Evolutionary conservation across 1,140 invertebrate genomes (phyloP).

Genomic region (Archivesica marissinica): DNA sequence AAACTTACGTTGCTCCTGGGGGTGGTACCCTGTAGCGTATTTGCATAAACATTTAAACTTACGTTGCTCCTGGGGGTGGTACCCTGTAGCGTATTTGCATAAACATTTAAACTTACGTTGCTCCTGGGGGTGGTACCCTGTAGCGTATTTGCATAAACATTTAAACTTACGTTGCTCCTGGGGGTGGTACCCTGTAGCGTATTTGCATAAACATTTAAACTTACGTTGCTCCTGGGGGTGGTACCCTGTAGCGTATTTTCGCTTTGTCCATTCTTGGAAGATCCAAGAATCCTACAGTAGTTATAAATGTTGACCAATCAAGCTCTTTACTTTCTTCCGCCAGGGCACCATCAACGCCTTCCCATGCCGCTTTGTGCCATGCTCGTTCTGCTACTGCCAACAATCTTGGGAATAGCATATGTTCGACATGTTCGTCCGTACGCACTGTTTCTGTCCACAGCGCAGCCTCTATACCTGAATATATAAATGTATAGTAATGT

Average conservation of each 20-base stretch:
- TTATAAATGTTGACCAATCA: constrained; percentile 79
- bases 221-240: constrained; percentile 79
- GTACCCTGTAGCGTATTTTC: constrained; percentile 75
- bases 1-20: too few relatives aligned
- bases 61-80: too few relatives aligned
- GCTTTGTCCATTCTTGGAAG: constrained; percentile 72
- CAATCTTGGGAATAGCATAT: constrained; percentile 78
- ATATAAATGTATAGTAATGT: too few relatives aligned
- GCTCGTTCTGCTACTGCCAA: constrained; percentile 79
- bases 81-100: too few relatives aligned
- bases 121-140: too few relatives aligned
- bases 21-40: too few relatives aligned
- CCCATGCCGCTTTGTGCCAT: constrained; percentile 81
- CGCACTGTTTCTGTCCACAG: constrained; percentile 76
- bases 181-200: too few relatives aligned
- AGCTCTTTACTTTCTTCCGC: constrained; percentile 40
- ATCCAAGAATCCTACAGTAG: constrained; percentile 75
- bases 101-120: too few relatives aligned
- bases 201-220: too few relatives aligned
- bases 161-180: too few relatives aligned
- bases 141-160: too few relatives aligned
- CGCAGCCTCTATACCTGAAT: constrained; percentile 77
- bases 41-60: too few relatives aligned
- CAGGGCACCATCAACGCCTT: constrained; percentile 54
- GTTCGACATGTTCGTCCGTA: constrained; percentile 69